Evolutionary conservation across 2,797 vertebrate species (phyloP).

Genomic region (Margarornis squamiger): DNA sequence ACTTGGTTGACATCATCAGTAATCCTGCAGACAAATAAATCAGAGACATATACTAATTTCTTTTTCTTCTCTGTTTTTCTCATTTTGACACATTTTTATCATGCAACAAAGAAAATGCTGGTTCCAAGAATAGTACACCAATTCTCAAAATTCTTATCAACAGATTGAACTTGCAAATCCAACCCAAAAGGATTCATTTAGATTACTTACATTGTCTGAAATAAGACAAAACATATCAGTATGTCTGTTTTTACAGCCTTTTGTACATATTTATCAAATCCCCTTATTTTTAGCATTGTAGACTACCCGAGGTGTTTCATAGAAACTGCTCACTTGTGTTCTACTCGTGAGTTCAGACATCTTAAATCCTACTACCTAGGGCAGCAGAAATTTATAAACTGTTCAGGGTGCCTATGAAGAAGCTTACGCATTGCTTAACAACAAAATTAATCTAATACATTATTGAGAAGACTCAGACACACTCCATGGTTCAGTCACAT

Average conservation of each 20-base stretch:
- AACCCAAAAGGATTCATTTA: not conserved
- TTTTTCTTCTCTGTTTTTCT: not conserved
- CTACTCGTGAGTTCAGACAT: not conserved
- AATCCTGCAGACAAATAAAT: not conserved
- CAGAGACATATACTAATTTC: not conserved
- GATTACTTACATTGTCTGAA: not conserved
- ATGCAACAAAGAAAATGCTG: not conserved
- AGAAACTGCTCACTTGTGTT: not conserved
- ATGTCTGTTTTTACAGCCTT: not conserved
- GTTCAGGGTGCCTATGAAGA: not conserved
- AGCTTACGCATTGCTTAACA: not conserved
- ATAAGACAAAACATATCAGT: not conserved
- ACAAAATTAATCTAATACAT: constrained; percentile 1
- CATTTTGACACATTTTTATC: not conserved
- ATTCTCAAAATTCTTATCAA: not conserved
- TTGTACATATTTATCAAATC: not conserved
- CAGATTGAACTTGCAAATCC: not conserved
- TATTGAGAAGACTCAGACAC: not conserved
- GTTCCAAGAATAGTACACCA: not conserved
- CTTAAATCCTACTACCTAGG: not conserved
- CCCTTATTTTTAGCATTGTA: not conserved
- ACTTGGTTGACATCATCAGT: not conserved
- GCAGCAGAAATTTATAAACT: not conserved
- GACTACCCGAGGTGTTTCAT: not conserved
- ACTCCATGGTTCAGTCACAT: not conserved